Base-by-base conservation (phyloP, 1,140 invertebrate species). In the Heliconius melpomene region DNA sequence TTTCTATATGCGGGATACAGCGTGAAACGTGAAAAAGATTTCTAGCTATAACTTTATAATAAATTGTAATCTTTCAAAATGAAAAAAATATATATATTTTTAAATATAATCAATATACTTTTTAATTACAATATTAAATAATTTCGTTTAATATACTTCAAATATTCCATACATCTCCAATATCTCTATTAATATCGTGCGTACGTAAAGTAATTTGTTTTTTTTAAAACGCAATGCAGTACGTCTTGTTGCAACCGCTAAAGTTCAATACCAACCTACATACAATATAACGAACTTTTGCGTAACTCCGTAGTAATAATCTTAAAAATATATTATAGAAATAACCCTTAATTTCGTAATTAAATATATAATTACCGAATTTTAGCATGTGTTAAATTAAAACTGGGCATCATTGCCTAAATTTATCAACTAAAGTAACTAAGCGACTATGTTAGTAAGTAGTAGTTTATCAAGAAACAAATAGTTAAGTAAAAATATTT, bases 151-250 rank as follows among this genome's bases (percentile, higher is more conserved):
- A 46, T 46, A 13, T 36, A 16, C 13, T 46, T 46, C 13, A 46
- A 46, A 16, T 46, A 46, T 46, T 46, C 3, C 40, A 46, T 5
- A 1, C 40, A 46, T 46, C 11, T 16, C 11, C 40, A 1, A 16
- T 46, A 46, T 16, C 13, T 46, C 13, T 46, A 46, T 46, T 16
- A 46, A 46, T 6, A 46, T 46, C 13, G 13, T 16, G 40, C 3
- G 40, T 46, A 46, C 13, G 40, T 46, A 46, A 46, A 1, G 1
- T 46, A 16, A 5, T 46, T 46, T 5, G 9, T 57, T 18, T 26
- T 29, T 66, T 23, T 66, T 16, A 13, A 23, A 66, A 66, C 57
- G 60, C 60, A 66, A 66, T 66, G 60, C 60, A 66, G 60, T 26
- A 66, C 5, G 5, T 23, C 2, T 60, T 60, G 57, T 60, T 23